Percentiles rank a stretch among this genome's conserved stretches.
Evolutionary conservation across 2,888 invertebrate species (phyloP).

Genomic region (Pachycephus smyrnensis): DNA sequence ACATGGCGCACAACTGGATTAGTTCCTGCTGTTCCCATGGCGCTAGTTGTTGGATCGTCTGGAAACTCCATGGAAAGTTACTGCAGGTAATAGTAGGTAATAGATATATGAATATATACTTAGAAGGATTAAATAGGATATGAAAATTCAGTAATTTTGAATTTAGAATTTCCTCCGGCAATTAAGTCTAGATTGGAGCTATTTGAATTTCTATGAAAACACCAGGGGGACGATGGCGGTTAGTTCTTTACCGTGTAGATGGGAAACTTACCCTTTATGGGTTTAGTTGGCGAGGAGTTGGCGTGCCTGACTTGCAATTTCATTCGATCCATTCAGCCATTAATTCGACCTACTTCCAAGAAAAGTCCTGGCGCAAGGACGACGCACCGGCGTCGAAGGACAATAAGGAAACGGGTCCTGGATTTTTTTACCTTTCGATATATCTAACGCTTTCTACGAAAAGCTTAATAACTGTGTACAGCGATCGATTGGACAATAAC

Average conservation of each 20-base stretch:
- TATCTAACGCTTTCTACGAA: background rate
- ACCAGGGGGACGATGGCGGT: background rate
- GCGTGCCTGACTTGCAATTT: slow-evolving; percentile 22
- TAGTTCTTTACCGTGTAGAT: background rate
- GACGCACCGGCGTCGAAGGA: background rate
- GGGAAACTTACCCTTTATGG: background rate
- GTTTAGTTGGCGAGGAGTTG: background rate
- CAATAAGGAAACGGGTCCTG: background rate
- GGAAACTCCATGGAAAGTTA: background rate
- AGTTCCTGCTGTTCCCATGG: slow-evolving; percentile 37
- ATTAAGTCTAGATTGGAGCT: background rate
- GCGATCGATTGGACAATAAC: background rate
- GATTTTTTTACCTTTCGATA: background rate
- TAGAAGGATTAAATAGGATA: background rate
- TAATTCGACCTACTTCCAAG: slow-evolving; percentile 22
- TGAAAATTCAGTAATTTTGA: background rate
- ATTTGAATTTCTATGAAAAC: background rate
- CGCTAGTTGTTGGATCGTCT: slow-evolving; percentile 41
- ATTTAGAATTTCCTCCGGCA: background rate
- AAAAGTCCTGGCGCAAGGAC: slow-evolving; percentile 8
- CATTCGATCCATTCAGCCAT: slow-evolving; percentile 17
- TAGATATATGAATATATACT: background rate
- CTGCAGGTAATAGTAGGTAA: background rate
- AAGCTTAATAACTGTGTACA: background rate
- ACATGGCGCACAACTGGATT: slow-evolving; percentile 44